A percentile compares a stretch with the other conserved stretches of the same genome.
These are phyloP conservation scores for Muscicapa adusta DNA, from an alignment of 2,113 vertebrate genomes.

Conservation along the genomic window DNA sequence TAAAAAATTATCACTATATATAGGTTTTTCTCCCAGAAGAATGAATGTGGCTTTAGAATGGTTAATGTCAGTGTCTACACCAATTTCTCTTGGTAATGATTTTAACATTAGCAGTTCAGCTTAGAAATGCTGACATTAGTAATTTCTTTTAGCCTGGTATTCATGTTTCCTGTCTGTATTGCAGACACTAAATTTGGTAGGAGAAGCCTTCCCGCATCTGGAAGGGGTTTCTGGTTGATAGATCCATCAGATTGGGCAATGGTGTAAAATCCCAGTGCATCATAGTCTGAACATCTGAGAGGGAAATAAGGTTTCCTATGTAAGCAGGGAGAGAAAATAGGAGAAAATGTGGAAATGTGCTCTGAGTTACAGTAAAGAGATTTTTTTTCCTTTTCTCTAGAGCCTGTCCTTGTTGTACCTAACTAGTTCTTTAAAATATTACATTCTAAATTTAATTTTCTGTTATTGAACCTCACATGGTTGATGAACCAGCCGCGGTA, in stretches of 20 bases:
- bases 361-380: background rate
- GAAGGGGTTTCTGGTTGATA: background rate
- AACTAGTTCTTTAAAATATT: background rate
- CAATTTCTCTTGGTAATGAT: background rate
- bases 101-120: background rate
- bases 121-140: background rate
- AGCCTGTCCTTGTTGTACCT: background rate
- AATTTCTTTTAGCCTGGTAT: background rate
- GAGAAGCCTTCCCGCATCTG: background rate
- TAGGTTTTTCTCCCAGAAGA: background rate
- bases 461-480: background rate
- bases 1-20: background rate
- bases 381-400: background rate
- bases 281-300: background rate
- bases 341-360: background rate
- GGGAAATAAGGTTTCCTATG: background rate
- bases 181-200: background rate
- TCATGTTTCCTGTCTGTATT: background rate
- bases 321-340: background rate
- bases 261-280: background rate
- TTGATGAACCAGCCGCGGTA: background rate
- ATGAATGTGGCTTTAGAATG: background rate
- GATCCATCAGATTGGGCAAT: background rate
- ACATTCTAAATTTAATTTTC: background rate
- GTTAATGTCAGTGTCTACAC: background rate